Conservation (phyloP, 2,888 invertebrate species). For the Oasisia sp. region DNA sequence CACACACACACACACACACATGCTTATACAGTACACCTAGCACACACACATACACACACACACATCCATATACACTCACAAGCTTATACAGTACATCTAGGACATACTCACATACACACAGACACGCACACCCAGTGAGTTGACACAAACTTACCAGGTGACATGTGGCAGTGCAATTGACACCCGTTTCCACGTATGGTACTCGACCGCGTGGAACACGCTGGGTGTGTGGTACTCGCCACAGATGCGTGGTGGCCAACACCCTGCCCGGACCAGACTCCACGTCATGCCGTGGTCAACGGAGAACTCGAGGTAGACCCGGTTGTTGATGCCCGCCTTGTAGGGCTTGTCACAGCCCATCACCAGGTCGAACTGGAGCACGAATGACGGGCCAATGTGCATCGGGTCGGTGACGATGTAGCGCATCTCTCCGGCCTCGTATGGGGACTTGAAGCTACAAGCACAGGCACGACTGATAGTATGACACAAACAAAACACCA, state of each 20-base stretch:
- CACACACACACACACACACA: too few species aligned
- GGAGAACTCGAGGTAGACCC: slow-evolving; percentile 62
- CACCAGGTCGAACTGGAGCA: slow-evolving; percentile 66
- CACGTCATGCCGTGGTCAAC: slow-evolving; percentile 65
- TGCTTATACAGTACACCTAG: too few species aligned
- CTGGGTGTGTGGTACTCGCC: slow-evolving; percentile 60
- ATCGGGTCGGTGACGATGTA: slow-evolving; percentile 63
- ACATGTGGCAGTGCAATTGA: slow-evolving; percentile 61
- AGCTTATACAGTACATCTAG: too few species aligned
- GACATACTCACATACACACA: not conserved
- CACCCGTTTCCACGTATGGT: slow-evolving; percentile 61
- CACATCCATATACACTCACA: too few species aligned
- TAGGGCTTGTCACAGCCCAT: slow-evolving; percentile 64
- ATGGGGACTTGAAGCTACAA: slow-evolving; percentile 33
- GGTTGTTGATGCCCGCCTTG: slow-evolving; percentile 47
- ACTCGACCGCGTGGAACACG: slow-evolving; percentile 61
- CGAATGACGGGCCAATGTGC: slow-evolving; percentile 64
- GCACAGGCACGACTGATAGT: too few species aligned
- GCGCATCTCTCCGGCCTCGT: slow-evolving; percentile 46
- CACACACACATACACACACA: too few species aligned
- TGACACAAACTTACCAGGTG: slow-evolving; percentile 53
- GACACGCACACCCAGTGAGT: not conserved
- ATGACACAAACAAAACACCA: not conserved
- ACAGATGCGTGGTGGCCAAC: slow-evolving; percentile 60
- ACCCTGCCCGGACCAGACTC: slow-evolving; percentile 61